Conservation (phyloP, 2,888 invertebrate species). For the Cataglyphis rosenhaueri region DNA sequence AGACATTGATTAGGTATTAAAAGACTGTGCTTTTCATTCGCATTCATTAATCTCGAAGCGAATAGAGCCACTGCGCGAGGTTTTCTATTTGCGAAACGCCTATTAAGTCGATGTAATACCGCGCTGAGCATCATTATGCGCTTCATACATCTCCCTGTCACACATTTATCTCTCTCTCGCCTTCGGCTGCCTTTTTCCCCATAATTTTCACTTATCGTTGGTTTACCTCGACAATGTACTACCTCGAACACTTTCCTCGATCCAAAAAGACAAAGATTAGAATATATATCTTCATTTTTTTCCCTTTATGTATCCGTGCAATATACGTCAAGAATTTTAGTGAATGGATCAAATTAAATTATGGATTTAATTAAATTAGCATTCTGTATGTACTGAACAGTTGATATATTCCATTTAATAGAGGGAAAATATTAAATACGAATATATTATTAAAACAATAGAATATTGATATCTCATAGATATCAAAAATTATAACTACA, state of each 20-base stretch:
- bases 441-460: neutral
- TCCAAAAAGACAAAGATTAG: slow-evolving; percentile 14
- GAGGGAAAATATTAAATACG: neutral
- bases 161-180: slow-evolving; percentile 50
- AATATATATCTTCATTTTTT: slow-evolving; percentile 34
- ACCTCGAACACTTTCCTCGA: slow-evolving; percentile 28
- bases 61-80: slow-evolving; percentile 35
- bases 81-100: slow-evolving; percentile 63
- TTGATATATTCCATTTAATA: neutral
- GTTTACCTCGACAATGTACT: slow-evolving; percentile 37
- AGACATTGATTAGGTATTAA: neutral
- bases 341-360: neutral
- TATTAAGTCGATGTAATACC: slow-evolving; percentile 77
- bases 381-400: neutral
- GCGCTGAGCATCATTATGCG: slow-evolving; percentile 79
- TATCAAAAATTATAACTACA: neutral
- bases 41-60: slow-evolving; percentile 22
- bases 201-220: slow-evolving; percentile 60
- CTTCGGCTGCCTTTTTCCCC: slow-evolving; percentile 64
- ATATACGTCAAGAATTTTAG: neutral
- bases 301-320: neutral
- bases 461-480: neutral
- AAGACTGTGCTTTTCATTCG: neutral
- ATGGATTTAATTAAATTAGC: neutral
- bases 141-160: slow-evolving; percentile 78